Conservation (phyloP, 2,113 vertebrate genomes). For the Hypocryptadius cinnamomeus region DNA sequence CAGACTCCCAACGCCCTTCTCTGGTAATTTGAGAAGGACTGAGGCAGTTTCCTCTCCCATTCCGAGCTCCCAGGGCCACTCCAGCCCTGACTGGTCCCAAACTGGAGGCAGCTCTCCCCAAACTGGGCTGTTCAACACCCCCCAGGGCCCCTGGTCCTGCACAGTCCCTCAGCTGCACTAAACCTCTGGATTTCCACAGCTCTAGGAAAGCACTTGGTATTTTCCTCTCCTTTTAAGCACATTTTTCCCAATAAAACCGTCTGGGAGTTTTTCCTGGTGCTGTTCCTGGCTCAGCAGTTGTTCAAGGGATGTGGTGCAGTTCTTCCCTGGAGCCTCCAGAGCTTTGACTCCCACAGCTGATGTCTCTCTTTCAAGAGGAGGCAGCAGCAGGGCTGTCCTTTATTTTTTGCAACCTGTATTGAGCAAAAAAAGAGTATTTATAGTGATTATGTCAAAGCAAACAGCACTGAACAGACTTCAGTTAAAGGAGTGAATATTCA, state of each 20-base stretch:
- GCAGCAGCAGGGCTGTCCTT: neutral
- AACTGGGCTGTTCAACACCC: neutral
- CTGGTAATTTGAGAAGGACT: neutral
- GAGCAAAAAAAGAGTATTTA: neutral
- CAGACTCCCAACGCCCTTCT: neutral
- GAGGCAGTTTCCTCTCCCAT: neutral
- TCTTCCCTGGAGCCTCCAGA: neutral
- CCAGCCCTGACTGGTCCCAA: neutral
- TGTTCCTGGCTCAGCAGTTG: neutral
- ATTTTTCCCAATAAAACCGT: neutral
- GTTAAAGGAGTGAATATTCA: neutral
- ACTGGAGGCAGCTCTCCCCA: neutral
- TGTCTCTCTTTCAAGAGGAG: neutral
- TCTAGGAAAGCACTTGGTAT: accelerated
- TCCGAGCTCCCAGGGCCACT: neutral
- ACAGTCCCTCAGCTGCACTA: neutral
- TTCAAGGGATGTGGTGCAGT: neutral
- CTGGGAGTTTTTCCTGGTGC: neutral
- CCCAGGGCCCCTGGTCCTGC: neutral
- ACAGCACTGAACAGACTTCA: neutral
- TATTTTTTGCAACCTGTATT: neutral
- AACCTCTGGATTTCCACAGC: neutral
- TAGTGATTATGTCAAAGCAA: neutral
- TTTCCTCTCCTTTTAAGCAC: neutral
- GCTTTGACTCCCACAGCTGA: neutral